A percentile compares a stretch with the other conserved stretches of the same genome.
Evolutionary conservation across 2,888 invertebrate species (phyloP).

Genomic region (Eilema griseolum): DNA sequence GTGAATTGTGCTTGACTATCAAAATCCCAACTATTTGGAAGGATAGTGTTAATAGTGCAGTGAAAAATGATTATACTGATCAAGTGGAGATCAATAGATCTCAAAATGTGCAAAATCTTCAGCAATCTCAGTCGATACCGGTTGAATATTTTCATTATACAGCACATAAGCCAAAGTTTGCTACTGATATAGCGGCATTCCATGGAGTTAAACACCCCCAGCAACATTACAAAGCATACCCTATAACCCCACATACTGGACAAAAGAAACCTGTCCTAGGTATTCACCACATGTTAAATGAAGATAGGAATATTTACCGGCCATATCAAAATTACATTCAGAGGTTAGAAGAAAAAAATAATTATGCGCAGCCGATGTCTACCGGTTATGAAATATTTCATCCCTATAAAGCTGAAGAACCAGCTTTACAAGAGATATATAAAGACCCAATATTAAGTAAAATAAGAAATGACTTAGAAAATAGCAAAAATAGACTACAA

Average conservation of each 20-base stretch:
- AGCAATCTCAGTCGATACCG: slow-evolving; percentile 55
- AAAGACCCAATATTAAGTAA: slow-evolving; percentile 74
- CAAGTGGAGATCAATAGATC: slow-evolving; percentile 57
- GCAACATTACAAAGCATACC: slow-evolving; percentile 70
- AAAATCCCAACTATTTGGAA: slow-evolving; percentile 77
- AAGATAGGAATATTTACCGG: slow-evolving; percentile 57
- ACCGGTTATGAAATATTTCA: slow-evolving; percentile 78
- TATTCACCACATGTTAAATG: slow-evolving; percentile 68
- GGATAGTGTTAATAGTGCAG: slow-evolving; percentile 70
- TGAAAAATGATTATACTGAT: slow-evolving; percentile 54
- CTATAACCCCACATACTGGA: slow-evolving; percentile 70
- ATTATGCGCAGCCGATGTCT: slow-evolving; percentile 61
- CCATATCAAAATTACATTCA: slow-evolving; percentile 69
- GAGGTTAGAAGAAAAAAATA: slow-evolving; percentile 50
- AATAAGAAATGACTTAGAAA: slow-evolving; percentile 70
- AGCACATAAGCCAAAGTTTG: slow-evolving; percentile 78
- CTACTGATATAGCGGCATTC: slow-evolving; percentile 72
- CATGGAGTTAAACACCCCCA: slow-evolving; percentile 76
- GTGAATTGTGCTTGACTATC: slow-evolving; percentile 72
- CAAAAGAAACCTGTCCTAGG: slow-evolving; percentile 68
- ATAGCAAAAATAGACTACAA: slow-evolving; percentile 69
- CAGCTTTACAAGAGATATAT: slow-evolving; percentile 71
- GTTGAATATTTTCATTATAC: slow-evolving; percentile 76
- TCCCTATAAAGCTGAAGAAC: slow-evolving; percentile 78
- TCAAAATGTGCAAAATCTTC: slow-evolving; percentile 29